phyloP scores from a whole-genome alignment of 2,797 vertebrate species.

The Urosaurus nigricauda region DNA sequence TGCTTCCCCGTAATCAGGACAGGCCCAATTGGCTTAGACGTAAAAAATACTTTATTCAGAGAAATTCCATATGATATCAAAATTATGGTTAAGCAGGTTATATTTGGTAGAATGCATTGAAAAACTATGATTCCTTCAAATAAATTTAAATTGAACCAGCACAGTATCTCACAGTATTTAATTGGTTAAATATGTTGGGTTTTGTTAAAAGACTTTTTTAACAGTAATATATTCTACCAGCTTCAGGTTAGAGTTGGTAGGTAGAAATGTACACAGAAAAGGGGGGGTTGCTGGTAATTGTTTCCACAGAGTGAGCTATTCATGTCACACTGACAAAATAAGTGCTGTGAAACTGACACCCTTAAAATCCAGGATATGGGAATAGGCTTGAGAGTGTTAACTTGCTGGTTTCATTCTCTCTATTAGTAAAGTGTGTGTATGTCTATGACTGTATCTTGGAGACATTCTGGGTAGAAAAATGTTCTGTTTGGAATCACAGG shows the following conservation, averaged over 20 bases:
- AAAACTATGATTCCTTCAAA: constrained; percentile 72
- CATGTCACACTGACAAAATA: neutral
- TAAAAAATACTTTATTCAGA: constrained; percentile 75
- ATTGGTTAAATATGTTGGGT: neutral
- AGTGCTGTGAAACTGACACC: neutral
- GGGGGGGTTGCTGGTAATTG: neutral
- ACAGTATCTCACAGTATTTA: neutral
- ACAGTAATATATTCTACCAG: neutral
- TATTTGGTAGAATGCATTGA: constrained; percentile 63
- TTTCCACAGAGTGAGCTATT: neutral
- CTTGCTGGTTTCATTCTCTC: neutral
- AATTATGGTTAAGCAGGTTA: constrained; percentile 66
- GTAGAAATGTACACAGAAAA: neutral
- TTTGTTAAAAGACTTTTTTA: neutral
- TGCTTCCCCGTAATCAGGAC: constrained; percentile 70
- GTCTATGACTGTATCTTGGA: neutral
- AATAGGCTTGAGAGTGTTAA: neutral
- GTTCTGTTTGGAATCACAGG: neutral
- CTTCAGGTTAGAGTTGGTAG: neutral
- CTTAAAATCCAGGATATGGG: neutral
- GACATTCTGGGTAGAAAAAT: neutral
- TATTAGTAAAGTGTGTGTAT: neutral
- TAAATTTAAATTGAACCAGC: constrained; percentile 77
- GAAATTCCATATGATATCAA: constrained; percentile 65
- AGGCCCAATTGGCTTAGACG: constrained; percentile 74